phyloP scores from a whole-genome alignment of 2,888 invertebrate genomes.

The Campoplex capitator region DNA sequence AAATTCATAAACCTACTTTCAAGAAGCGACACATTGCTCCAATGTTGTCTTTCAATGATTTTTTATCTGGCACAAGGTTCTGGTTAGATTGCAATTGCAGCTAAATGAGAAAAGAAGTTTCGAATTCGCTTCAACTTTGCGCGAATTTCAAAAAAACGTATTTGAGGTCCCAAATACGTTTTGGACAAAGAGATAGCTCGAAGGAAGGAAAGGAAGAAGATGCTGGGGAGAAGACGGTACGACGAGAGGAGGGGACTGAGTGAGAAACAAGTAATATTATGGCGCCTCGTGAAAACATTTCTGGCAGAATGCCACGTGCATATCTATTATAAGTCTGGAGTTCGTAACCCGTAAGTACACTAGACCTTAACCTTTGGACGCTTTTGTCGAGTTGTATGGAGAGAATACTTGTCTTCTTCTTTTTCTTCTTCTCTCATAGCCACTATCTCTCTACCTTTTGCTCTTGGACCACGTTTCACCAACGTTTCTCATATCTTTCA shows the following conservation, averaged over 20 bases:
- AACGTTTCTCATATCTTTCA: background rate
- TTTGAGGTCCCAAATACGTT: slow-evolving; percentile 29
- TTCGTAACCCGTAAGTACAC: slow-evolving; percentile 68
- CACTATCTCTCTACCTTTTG: slow-evolving; percentile 30
- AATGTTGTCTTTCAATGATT: background rate
- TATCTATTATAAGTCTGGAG: slow-evolving; percentile 70
- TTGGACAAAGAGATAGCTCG: slow-evolving; percentile 63
- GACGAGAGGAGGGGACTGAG: background rate
- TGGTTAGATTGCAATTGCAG: background rate
- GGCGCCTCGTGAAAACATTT: slow-evolving; percentile 70
- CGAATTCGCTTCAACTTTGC: background rate
- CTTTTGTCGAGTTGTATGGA: slow-evolving; percentile 31
- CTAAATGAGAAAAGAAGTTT: slow-evolving; percentile 7
- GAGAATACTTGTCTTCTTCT: slow-evolving; percentile 33
- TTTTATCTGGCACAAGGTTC: background rate
- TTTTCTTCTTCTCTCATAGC: slow-evolving; percentile 26
- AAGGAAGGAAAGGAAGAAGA: background rate
- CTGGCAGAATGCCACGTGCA: slow-evolving; percentile 73
- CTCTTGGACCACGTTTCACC: slow-evolving; percentile 11
- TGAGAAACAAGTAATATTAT: slow-evolving; percentile 72
- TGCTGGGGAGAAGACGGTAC: slow-evolving; percentile 9
- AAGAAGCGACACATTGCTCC: too few relatives aligned
- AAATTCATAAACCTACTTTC: too few relatives aligned
- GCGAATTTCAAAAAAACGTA: slow-evolving; percentile 25
- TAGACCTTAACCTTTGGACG: slow-evolving; percentile 74